These are phyloP conservation scores for Turdus rufiventris DNA, from an alignment of 2,113 vertebrate species.

Conservation along the genomic window DNA sequence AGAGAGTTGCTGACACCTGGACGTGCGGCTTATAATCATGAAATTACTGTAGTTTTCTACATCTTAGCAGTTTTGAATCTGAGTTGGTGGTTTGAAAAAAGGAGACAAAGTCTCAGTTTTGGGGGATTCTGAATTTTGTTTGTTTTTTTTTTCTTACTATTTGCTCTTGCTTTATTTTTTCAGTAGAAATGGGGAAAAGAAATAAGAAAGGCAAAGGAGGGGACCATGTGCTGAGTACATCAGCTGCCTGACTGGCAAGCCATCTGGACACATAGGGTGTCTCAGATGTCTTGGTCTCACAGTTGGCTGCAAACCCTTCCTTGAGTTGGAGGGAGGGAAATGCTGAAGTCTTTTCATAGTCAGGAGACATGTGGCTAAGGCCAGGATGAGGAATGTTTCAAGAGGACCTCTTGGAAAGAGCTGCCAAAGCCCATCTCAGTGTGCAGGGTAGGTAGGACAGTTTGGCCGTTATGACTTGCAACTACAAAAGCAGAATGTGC, in stretches of 20 bases:
- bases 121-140: neutral
- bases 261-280: neutral
- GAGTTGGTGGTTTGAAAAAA: neutral
- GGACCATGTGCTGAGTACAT: neutral
- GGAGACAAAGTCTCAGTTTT: neutral
- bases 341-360: neutral
- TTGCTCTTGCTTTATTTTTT: neutral
- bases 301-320: neutral
- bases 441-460: neutral
- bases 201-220: neutral
- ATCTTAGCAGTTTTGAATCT: neutral
- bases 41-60: neutral
- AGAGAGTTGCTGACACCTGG: too few species aligned
- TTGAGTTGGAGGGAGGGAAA: neutral
- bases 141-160: neutral
- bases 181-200: neutral
- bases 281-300: conserved; percentile 16
- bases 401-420: neutral
- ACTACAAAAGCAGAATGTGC: neutral
- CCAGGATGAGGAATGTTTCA: neutral
- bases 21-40: too few species aligned
- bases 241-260: neutral
- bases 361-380: neutral
- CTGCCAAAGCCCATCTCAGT: neutral
- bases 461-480: neutral